phyloP scores from a whole-genome alignment of 2,113 vertebrate species.

The Elephantulus edwardii region DNA sequence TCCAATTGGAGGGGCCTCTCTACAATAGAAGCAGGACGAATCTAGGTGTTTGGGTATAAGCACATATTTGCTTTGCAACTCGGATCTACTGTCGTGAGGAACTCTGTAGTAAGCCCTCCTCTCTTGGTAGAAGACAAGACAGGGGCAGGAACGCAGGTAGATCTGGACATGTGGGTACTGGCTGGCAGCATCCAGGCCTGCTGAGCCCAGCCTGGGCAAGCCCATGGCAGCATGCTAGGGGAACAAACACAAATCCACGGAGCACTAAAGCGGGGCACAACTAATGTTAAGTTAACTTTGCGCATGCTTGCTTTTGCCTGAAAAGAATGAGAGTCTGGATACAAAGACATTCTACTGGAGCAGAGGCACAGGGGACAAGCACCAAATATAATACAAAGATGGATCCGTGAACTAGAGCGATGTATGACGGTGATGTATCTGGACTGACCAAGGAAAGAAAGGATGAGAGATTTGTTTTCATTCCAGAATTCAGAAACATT shows the following conservation, averaged over 20 bases:
- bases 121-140: background rate
- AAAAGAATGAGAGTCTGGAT: background rate
- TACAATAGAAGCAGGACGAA: too few relatives aligned
- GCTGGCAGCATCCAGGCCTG: background rate
- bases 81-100: background rate
- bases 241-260: background rate
- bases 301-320: background rate
- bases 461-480: too few relatives aligned
- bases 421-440: too few relatives aligned
- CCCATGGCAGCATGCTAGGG: background rate
- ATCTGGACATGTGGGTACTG: background rate
- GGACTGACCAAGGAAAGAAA: background rate
- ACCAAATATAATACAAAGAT: accelerated
- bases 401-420: too few relatives aligned
- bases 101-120: background rate
- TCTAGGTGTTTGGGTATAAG: background rate
- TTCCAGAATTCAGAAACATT: background rate
- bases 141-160: background rate
- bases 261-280: background rate
- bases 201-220: background rate
- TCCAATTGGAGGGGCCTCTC: too few relatives aligned
- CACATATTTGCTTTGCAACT: background rate
- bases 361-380: background rate
- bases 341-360: accelerated
- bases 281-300: background rate